phyloP scores from a whole-genome alignment of 2,888 invertebrate species.

The Ophion ventricosus region DNA sequence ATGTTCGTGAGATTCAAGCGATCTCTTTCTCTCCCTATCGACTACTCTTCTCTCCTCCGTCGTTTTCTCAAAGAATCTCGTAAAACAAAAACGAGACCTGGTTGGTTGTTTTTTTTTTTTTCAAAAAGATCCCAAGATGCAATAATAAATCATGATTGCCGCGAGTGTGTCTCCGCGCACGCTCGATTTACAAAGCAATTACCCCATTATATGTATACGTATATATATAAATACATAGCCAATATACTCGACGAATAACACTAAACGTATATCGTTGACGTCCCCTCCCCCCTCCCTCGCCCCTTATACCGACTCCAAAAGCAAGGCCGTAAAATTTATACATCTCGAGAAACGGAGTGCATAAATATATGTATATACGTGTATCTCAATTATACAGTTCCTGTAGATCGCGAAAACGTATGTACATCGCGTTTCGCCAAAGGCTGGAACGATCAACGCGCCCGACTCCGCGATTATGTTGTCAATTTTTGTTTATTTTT shows the following conservation, averaged over 20 bases:
- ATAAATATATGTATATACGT: neutral
- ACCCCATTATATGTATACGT: slow-evolving; percentile 70
- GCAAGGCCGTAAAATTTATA: neutral
- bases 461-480: too few species aligned
- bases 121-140: neutral
- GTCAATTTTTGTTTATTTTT: too few species aligned
- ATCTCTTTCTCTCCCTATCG: neutral
- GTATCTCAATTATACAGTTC: neutral
- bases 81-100: slow-evolving; percentile 28
- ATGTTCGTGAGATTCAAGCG: slow-evolving; percentile 23
- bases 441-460: too few species aligned
- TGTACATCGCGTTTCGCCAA: neutral
- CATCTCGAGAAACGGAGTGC: neutral
- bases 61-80: slow-evolving; percentile 33
- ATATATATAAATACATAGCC: too few species aligned
- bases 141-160: slow-evolving; percentile 28
- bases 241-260: slow-evolving; percentile 70
- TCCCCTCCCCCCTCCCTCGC: slow-evolving; percentile 60
- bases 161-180: slow-evolving; percentile 40
- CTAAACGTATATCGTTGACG: slow-evolving; percentile 72
- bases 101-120: slow-evolving; percentile 14
- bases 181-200: slow-evolving; percentile 74
- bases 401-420: neutral
- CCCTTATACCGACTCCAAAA: neutral
- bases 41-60: neutral